Conservation (phyloP, 1,140 invertebrate species). For the Panagrolaimus sp. region DNA sequence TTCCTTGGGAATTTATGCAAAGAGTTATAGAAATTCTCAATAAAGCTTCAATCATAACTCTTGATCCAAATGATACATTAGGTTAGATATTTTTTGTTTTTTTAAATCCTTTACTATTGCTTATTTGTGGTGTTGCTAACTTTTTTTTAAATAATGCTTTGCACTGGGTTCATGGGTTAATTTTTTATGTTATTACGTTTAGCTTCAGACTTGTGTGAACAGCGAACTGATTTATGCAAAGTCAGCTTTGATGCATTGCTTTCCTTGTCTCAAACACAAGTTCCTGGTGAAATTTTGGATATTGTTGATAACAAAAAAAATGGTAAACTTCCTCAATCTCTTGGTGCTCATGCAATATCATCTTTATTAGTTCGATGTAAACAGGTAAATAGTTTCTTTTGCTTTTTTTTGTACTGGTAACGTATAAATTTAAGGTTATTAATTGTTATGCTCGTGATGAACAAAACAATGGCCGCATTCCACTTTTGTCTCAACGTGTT, state of each 20-base stretch:
- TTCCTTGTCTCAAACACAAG: conserved; percentile 40
- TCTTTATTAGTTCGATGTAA: conserved; percentile 44
- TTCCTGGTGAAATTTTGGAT: neutral
- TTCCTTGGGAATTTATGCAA: conserved; percentile 79
- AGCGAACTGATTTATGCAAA: conserved; percentile 52
- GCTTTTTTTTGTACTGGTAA: neutral
- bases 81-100: conserved; percentile 32
- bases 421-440: conserved; percentile 35
- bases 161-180: conserved; percentile 6
- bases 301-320: conserved; percentile 11
- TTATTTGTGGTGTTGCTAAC: conserved; percentile 11
- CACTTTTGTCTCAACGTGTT: conserved; percentile 49
- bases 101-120: neutral
- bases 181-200: conserved; percentile 31
- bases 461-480: conserved; percentile 41
- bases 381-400: conserved; percentile 36
- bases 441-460: conserved; percentile 49
- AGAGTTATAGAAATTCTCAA: conserved; percentile 81
- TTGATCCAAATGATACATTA: conserved; percentile 53
- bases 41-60: conserved; percentile 74
- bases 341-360: conserved; percentile 31
- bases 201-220: conserved; percentile 57
- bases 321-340: conserved; percentile 7
- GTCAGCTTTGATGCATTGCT: conserved; percentile 57
- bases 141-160: neutral